These are phyloP conservation scores for Sialia sialis DNA, from an alignment of 2,113 vertebrate species.

Conservation along the genomic window DNA sequence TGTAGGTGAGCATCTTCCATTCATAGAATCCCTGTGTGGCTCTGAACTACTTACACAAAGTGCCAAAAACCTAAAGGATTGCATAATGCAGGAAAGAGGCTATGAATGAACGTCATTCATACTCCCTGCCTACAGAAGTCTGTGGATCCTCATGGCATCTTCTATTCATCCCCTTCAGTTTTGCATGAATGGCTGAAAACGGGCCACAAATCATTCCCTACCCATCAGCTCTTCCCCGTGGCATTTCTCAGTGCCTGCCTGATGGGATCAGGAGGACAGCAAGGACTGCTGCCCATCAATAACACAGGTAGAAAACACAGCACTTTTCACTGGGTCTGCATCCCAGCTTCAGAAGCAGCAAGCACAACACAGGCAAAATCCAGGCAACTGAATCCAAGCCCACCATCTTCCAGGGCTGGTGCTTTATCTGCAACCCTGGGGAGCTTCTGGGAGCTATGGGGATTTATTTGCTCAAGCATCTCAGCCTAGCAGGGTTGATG, in stretches of 20 bases:
- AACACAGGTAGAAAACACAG: accelerated
- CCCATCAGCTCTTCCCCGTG: background rate
- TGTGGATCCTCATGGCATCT: background rate
- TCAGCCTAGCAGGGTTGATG: background rate
- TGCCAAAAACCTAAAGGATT: background rate
- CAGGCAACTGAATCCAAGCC: background rate
- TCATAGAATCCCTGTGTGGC: background rate
- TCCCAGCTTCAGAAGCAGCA: background rate
- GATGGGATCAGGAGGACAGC: background rate
- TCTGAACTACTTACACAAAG: background rate
- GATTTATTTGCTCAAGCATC: background rate
- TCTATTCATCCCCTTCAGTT: background rate
- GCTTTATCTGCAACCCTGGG: background rate
- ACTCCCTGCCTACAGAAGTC: background rate
- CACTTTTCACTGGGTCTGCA: background rate
- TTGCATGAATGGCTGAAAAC: background rate
- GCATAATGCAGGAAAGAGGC: background rate
- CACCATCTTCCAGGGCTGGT: background rate
- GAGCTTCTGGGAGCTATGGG: background rate
- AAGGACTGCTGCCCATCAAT: background rate
- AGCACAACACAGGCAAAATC: background rate
- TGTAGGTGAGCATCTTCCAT: background rate
- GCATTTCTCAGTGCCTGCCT: background rate
- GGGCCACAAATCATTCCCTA: background rate
- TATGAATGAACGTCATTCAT: background rate